phyloP scores from a whole-genome alignment of 2,797 vertebrate genomes.

The Cryptoblepharus egeriae region DNA sequence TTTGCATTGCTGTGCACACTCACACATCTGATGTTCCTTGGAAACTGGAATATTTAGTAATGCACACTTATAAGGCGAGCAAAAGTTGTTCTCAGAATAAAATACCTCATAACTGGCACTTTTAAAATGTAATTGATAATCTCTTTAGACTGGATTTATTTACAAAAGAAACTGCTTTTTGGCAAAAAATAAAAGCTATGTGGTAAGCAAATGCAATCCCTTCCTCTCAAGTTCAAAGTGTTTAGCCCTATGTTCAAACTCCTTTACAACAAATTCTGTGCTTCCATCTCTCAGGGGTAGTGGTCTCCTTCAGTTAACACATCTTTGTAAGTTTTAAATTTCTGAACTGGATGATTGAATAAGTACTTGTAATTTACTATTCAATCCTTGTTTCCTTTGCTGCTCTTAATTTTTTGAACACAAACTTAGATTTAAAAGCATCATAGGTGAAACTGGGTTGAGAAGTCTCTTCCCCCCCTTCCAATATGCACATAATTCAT shows the following conservation, averaged over 20 bases:
- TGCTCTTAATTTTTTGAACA: not conserved
- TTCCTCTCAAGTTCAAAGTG: too few species aligned
- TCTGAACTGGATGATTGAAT: not conserved
- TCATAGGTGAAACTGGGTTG: too few species aligned
- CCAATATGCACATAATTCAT: too few species aligned
- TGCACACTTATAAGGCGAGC: conserved; percentile 76
- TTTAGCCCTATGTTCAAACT: not conserved
- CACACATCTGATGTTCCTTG: conserved; percentile 78
- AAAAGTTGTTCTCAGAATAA: conserved; percentile 62
- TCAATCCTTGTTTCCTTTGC: too few species aligned
- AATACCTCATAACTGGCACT: not conserved
- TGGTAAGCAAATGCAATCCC: too few species aligned
- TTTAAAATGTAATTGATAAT: not conserved
- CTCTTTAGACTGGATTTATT: not conserved
- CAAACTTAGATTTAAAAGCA: too few species aligned
- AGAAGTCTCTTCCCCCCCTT: too few species aligned
- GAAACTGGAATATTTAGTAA: conserved; percentile 83
- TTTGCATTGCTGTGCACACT: conserved; percentile 82
- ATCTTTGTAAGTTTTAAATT: not conserved
- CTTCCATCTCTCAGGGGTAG: not conserved
- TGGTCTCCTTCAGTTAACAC: not conserved
- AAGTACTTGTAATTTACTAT: too few species aligned
- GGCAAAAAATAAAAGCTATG: not conserved
- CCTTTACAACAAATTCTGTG: too few species aligned
- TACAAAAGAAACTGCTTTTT: not conserved